Evolutionary conservation across 2,113 vertebrate species (phyloP).

Genomic region (Hiodon alosoides): DNA sequence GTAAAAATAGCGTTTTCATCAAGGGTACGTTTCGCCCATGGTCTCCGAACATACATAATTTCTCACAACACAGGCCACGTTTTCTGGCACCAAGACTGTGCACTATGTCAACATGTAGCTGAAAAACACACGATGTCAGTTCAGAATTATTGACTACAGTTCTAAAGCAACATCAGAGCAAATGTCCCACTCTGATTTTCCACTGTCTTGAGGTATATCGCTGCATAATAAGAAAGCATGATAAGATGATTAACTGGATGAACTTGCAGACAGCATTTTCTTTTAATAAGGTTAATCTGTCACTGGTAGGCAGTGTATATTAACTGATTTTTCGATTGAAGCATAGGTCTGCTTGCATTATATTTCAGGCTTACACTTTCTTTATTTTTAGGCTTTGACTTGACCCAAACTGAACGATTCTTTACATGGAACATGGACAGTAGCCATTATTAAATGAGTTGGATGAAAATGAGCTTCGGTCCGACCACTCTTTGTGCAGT

Average conservation of each 20-base stretch:
- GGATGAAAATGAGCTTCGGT: too few relatives aligned
- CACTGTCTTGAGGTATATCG: background rate
- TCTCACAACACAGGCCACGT: too few relatives aligned
- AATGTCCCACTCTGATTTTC: background rate
- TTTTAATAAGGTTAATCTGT: conserved; percentile 19
- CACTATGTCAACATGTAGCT: background rate
- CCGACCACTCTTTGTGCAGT: background rate
- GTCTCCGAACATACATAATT: background rate
- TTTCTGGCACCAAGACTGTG: background rate
- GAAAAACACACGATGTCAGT: background rate
- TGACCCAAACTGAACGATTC: too few relatives aligned
- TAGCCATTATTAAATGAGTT: too few relatives aligned
- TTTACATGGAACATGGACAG: too few relatives aligned
- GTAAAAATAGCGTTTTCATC: background rate
- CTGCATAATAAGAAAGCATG: background rate
- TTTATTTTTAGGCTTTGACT: background rate
- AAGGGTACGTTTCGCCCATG: too few relatives aligned
- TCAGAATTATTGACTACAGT: too few relatives aligned
- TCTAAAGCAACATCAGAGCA: background rate
- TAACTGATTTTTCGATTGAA: conserved; percentile 17
- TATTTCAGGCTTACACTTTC: too few relatives aligned
- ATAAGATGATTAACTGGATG: background rate
- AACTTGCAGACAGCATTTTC: background rate
- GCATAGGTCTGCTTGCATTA: background rate
- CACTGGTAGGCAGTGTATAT: conserved; percentile 9